Evolutionary conservation across 2,888 invertebrate species (phyloP).

Genomic region (Leptopilina syphax): DNA sequence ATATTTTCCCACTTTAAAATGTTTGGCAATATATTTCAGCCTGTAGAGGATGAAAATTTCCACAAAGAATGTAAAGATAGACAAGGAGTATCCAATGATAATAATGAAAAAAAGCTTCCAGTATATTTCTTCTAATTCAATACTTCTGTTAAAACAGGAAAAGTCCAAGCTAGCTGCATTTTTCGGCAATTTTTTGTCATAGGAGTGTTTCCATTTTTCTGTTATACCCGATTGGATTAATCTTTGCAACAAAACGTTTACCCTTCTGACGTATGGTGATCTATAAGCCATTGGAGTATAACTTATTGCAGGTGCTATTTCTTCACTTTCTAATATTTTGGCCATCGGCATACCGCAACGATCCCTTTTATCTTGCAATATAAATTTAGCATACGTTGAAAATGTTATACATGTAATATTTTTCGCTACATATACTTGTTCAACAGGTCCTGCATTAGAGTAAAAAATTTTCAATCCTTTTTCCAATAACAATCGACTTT

Average conservation of each 20-base stretch:
- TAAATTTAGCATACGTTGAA: not conserved
- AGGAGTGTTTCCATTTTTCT: not conserved
- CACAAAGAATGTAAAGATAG: not conserved
- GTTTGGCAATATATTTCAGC: not conserved
- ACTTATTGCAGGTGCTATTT: not conserved
- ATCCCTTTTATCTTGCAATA: not conserved
- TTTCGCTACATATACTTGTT: not conserved
- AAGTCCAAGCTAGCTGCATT: not conserved
- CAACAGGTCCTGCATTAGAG: fast-evolving
- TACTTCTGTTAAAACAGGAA: not conserved
- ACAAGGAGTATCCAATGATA: not conserved
- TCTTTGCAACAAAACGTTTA: not conserved
- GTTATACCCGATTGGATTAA: not conserved
- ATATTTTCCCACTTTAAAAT: too few species aligned
- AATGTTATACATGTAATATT: not conserved
- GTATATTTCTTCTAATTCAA: not conserved
- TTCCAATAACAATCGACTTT: not conserved
- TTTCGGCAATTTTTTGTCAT: not conserved
- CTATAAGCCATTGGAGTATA: not conserved
- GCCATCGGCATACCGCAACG: not conserved
- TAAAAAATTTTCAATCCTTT: not conserved
- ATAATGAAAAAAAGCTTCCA: not conserved
- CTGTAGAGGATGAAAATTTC: not conserved
- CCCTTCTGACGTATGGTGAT: not conserved
- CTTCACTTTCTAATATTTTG: not conserved